phyloP scores from a whole-genome alignment of 2,113 vertebrate genomes.

The Riparia riparia region DNA sequence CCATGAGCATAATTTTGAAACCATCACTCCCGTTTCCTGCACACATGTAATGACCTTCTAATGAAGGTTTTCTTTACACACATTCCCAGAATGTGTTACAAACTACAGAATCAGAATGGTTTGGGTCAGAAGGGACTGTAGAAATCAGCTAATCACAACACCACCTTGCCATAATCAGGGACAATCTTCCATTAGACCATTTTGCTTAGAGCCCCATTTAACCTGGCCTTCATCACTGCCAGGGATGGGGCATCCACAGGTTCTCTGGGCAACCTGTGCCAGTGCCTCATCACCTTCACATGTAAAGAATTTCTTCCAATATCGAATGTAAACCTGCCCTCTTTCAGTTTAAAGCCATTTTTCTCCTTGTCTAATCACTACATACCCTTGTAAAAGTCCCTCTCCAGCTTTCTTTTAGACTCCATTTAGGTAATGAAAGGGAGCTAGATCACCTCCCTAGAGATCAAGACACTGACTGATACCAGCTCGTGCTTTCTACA shows the following conservation, averaged over 20 bases:
- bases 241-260: neutral
- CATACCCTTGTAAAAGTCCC: neutral
- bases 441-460: no score
- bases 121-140: neutral
- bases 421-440: neutral
- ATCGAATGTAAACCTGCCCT: neutral
- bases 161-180: neutral
- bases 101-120: neutral
- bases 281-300: neutral
- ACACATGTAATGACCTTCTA: accelerated
- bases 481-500: neutral
- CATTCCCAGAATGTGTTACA: neutral
- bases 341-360: neutral
- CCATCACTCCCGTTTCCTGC: neutral
- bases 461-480: neutral
- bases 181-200: neutral
- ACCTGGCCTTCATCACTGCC: neutral
- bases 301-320: neutral
- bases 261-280: neutral
- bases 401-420: neutral
- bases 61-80: neutral
- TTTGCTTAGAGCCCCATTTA: neutral
- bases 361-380: neutral
- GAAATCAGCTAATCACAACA: neutral
- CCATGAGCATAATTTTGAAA: neutral